These are phyloP conservation scores for Pygoscelis antarcticus DNA, from an alignment of 2,113 vertebrate species.

Conservation along the genomic window DNA sequence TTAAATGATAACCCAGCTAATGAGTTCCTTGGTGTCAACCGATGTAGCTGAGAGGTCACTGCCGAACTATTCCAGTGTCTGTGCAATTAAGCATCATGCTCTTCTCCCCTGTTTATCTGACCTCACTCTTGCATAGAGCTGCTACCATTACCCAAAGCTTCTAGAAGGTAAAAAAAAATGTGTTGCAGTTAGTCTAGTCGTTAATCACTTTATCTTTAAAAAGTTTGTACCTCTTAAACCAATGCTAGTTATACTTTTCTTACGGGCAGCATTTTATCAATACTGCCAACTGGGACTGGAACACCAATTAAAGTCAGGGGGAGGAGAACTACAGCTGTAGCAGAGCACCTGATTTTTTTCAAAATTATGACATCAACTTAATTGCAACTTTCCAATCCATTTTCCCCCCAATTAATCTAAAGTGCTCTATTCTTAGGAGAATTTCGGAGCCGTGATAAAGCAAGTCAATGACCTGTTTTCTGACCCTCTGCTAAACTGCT, in stretches of 20 bases:
- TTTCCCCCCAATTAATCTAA: slow-evolving; percentile 11
- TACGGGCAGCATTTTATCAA: slow-evolving; percentile 2
- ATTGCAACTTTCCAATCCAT: slow-evolving; percentile 34
- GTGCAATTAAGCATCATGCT: background rate
- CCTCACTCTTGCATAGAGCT: background rate
- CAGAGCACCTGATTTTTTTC: background rate
- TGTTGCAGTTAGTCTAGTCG: background rate
- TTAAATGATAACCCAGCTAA: background rate
- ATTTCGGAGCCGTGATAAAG: background rate
- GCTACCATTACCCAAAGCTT: background rate
- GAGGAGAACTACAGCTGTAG: background rate
- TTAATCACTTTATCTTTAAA: background rate
- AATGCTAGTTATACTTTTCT: background rate
- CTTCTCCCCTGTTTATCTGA: background rate
- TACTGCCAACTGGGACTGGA: background rate
- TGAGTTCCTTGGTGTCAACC: background rate
- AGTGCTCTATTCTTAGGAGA: background rate
- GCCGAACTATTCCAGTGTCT: background rate
- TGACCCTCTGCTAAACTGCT: slow-evolving; percentile 8
- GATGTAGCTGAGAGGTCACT: background rate
- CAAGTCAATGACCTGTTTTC: slow-evolving; percentile 20
- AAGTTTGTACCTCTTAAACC: background rate
- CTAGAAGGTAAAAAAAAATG: background rate
- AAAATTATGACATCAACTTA: slow-evolving; percentile 31
- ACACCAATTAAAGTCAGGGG: slow-evolving; percentile 18